These are phyloP conservation scores for Cancer borealis DNA, from an alignment of 2,888 invertebrate species.

Conservation along the genomic window DNA sequence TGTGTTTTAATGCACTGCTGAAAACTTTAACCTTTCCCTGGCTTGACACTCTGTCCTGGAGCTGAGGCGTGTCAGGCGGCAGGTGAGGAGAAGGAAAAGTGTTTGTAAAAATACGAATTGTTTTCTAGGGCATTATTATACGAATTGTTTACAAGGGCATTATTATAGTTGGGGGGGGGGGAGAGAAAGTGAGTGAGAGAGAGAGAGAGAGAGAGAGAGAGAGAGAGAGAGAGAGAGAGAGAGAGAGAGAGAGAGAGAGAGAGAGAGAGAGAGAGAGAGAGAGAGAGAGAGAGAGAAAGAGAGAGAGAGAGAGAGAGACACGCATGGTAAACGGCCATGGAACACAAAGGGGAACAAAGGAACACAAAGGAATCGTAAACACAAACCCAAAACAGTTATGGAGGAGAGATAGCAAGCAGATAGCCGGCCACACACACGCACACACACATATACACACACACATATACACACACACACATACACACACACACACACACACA, in stretches of 20 bases:
- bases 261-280: conserved; percentile 51
- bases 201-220: conserved; percentile 1
- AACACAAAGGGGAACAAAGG: conserved; percentile 10
- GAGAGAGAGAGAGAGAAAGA: conserved; percentile 48
- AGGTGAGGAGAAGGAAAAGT: neutral
- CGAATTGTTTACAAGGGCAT: neutral
- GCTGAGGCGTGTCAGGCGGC: neutral
- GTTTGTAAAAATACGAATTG: neutral
- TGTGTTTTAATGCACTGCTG: conserved; percentile 11
- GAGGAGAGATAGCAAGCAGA: conserved; percentile 12
- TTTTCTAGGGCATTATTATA: neutral
- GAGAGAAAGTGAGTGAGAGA: conserved; percentile 43
- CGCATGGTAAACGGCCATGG: neutral
- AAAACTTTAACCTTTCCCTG: neutral
- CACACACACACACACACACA: neutral
- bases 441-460: no score
- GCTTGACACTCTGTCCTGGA: neutral
- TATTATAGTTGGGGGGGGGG: no score
- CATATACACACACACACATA: no score
- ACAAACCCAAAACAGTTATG: neutral
- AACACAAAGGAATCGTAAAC: conserved; percentile 25
- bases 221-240: conserved; percentile 52
- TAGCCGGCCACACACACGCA: neutral
- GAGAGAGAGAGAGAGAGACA: conserved; percentile 43
- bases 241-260: conserved; percentile 49